phyloP scores from a whole-genome alignment of 2,113 vertebrate genomes.

The Passer domesticus region DNA sequence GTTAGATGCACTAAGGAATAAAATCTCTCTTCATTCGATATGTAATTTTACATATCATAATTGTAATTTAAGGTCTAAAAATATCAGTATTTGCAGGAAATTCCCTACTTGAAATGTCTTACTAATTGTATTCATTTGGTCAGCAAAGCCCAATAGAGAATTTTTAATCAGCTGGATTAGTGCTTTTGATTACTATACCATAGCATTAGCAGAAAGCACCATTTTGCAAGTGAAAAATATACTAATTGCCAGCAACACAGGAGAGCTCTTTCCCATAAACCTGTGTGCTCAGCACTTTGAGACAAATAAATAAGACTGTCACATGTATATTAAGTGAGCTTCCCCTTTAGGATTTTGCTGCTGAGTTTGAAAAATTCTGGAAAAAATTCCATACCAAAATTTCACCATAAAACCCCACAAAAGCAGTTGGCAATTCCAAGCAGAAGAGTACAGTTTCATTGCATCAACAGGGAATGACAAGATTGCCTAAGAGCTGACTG shows the following conservation, averaged over 20 bases:
- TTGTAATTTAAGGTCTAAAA: slow-evolving; percentile 28
- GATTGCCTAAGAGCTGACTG: neutral
- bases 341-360: neutral
- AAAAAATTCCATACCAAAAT: neutral
- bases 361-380: neutral
- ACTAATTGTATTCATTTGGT: slow-evolving; percentile 58
- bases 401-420: neutral
- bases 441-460: neutral
- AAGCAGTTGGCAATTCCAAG: neutral
- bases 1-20: neutral
- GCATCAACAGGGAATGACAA: neutral
- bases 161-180: slow-evolving; percentile 20
- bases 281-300: slow-evolving; percentile 32
- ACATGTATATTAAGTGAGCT: neutral
- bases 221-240: slow-evolving; percentile 19
- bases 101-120: slow-evolving; percentile 38
- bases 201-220: slow-evolving; percentile 20
- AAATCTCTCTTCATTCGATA: neutral
- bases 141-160: slow-evolving; percentile 34
- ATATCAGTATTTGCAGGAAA: slow-evolving; percentile 17
- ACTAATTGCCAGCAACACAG: neutral
- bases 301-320: slow-evolving; percentile 7
- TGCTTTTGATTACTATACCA: slow-evolving; percentile 58
- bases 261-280: slow-evolving; percentile 1
- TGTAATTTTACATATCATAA: neutral